Percentiles rank a stretch among this genome's conserved stretches.
phyloP scores from a whole-genome alignment of 2,888 invertebrate genomes.

The Eilema griseolum region DNA sequence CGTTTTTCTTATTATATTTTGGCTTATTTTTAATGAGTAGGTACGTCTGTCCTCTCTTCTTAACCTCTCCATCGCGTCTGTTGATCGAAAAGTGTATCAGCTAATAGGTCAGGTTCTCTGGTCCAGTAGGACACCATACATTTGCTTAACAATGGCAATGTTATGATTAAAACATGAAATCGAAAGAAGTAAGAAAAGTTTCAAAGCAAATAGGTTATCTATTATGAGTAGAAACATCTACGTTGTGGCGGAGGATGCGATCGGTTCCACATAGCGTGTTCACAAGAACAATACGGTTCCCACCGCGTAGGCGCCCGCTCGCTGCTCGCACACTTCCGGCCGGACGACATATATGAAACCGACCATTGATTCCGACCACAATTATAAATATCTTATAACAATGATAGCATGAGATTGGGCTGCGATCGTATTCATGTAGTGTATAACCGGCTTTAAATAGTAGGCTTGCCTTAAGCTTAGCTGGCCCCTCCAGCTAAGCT shows the following conservation, averaged over 20 bases:
- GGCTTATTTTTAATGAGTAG: no score
- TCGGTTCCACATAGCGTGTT: constrained; percentile 56
- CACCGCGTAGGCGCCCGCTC: constrained; percentile 51
- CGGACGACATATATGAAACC: constrained; percentile 38
- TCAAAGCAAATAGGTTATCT: constrained; percentile 30
- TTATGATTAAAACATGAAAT: background rate
- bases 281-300: constrained; percentile 68
- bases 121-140: background rate
- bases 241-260: constrained; percentile 58
- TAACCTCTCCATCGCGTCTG: no score
- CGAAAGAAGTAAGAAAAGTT: background rate
- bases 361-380: constrained; percentile 40
- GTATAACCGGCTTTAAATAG: background rate
- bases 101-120: background rate
- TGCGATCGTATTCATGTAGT: background rate
- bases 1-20: no score
- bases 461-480: no score
- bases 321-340: constrained; percentile 42
- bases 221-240: constrained; percentile 43
- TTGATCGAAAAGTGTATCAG: no score
- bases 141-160: background rate
- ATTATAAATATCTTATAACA: constrained; percentile 49
- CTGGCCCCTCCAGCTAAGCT: no score
- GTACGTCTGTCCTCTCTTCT: no score
- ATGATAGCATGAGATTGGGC: constrained; percentile 21